These are phyloP conservation scores for Thalassoma bifasciatum DNA, from an alignment of 2,113 vertebrate genomes.

Conservation along the genomic window DNA sequence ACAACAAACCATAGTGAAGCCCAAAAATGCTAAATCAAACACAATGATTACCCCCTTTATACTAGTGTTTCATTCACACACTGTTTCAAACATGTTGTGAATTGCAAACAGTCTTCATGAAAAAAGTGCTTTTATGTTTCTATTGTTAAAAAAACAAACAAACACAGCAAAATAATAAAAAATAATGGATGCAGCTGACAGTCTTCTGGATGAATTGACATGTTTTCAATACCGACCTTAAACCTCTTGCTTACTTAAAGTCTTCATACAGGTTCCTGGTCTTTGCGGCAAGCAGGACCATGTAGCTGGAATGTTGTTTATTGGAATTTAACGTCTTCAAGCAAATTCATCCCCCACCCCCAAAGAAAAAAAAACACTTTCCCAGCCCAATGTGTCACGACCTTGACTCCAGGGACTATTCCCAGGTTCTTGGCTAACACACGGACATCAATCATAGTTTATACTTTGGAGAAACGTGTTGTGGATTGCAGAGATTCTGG, in stretches of 20 bases:
- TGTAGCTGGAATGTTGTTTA: constrained; percentile 71
- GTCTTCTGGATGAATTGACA: background rate
- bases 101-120: too few relatives aligned
- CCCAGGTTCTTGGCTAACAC: constrained; percentile 52
- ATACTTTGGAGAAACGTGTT: constrained; percentile 45
- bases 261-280: constrained; percentile 11
- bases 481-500: constrained; percentile 47
- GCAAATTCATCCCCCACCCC: constrained; percentile 32
- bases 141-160: too few relatives aligned
- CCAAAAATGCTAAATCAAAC: too few relatives aligned
- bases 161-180: too few relatives aligned
- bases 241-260: background rate
- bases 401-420: constrained; percentile 64
- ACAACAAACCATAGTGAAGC: too few relatives aligned
- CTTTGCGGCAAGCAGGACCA: constrained; percentile 62
- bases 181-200: background rate
- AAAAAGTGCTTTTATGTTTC: too few relatives aligned
- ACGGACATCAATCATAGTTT: constrained; percentile 69
- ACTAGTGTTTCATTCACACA: too few relatives aligned
- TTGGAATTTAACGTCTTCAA: constrained; percentile 61
- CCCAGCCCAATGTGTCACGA: constrained; percentile 62
- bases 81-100: too few relatives aligned
- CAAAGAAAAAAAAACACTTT: constrained; percentile 47
- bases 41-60: too few relatives aligned
- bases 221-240: constrained; percentile 9